Evolutionary conservation across 2,113 vertebrate species (phyloP).

Genomic region (Heliornis fulica): DNA sequence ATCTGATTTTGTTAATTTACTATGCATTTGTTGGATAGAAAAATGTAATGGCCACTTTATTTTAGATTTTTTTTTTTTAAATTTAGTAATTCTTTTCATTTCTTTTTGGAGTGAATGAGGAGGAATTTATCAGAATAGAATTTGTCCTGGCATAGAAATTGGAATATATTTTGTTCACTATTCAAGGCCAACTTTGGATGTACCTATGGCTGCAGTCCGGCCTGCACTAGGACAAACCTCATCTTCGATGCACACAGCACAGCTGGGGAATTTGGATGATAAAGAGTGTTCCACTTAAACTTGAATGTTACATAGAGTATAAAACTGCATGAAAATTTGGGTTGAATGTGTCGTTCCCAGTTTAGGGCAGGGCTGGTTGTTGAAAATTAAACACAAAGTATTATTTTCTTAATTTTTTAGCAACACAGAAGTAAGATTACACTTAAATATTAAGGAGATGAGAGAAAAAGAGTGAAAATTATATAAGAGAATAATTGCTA

Average conservation of each 20-base stretch:
- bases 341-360: background rate
- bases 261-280: background rate
- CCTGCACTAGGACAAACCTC: background rate
- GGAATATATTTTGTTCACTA: background rate
- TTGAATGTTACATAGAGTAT: background rate
- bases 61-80: constrained; percentile 29
- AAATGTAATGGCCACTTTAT: background rate
- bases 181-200: background rate
- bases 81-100: background rate
- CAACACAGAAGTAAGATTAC: background rate
- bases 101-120: background rate
- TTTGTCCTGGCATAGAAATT: background rate
- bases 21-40: background rate
- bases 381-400: background rate
- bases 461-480: background rate
- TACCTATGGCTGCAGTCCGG: background rate
- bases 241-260: background rate
- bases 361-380: background rate
- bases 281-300: background rate
- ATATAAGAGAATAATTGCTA: background rate
- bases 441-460: background rate
- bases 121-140: background rate
- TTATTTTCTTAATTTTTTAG: background rate
- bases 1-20: constrained; percentile 13
- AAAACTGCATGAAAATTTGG: background rate